Conservation (phyloP, 1,140 invertebrate genomes). For the Pseudomyrmex pallidus region DNA sequence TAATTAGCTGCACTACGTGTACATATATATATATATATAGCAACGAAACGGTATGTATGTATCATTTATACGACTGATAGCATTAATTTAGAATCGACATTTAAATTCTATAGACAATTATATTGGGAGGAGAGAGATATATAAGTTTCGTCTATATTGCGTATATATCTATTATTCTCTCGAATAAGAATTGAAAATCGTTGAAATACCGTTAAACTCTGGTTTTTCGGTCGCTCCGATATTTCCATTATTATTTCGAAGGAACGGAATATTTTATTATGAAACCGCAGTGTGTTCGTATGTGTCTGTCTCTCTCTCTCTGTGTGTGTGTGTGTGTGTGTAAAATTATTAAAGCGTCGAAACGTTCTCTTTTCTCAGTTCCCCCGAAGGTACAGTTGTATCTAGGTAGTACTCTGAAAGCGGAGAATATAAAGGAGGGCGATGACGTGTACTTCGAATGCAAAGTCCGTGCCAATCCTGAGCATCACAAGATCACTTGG, state of each 20-base stretch:
- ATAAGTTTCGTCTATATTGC: neutral
- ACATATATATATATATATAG: too few relatives aligned
- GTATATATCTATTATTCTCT: too few relatives aligned
- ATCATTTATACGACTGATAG: too few relatives aligned
- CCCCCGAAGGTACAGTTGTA: constrained; percentile 92
- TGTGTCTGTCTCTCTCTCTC: too few relatives aligned
- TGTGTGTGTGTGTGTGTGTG: neutral
- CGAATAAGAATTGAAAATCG: too few relatives aligned
- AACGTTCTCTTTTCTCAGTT: constrained; percentile 87
- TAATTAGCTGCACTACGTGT: neutral
- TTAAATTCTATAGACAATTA: too few relatives aligned
- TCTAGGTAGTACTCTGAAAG: constrained; percentile 93
- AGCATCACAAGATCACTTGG: constrained; percentile 94
- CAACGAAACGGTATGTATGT: too few relatives aligned
- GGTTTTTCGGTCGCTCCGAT: neutral
- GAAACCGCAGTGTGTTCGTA: too few relatives aligned
- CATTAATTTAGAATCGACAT: too few relatives aligned
- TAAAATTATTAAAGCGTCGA: constrained; percentile 4
- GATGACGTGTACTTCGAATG: constrained; percentile 98
- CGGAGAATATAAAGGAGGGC: constrained; percentile 95
- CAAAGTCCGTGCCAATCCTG: constrained; percentile 94
- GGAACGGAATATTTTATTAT: constrained; percentile 26
- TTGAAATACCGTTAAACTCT: too few relatives aligned
- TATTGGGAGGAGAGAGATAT: too few relatives aligned
- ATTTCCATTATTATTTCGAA: constrained; percentile 1